Base-by-base conservation (phyloP, 2,113 vertebrate species). In the Thomomys bottae region DNA sequence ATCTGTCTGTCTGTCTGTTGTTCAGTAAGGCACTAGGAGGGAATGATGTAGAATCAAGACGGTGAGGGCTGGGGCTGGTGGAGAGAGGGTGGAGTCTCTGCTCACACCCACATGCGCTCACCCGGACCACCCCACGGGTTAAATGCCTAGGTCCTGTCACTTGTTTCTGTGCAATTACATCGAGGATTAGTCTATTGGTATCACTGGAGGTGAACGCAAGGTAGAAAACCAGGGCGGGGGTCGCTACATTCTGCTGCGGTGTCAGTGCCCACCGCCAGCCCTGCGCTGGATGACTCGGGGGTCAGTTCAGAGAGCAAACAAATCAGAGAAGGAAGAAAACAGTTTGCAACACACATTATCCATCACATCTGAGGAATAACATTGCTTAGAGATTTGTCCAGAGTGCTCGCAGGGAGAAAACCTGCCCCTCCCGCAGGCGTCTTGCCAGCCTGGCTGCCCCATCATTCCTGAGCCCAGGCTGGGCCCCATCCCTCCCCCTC, bases 11-110 rank as follows among this genome's bases (percentile, higher is more conserved):
- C 97, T 98, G 66, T 98, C 96, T 97, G 98, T 98, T 97, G 97
- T 98, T 99, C 95, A 97, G 98, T 99, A 99, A 99, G 99, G 99
- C 99, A 99, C 99, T 99, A 99, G 98, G 96, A 99, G 98, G 99
- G 98, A 98, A 98, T 97, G 97, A 98, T 98, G 98, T 98, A 97
- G 98, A 98, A 98, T 98, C 98, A 98, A 98, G 98, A 98, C 97
- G 95, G 98, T 96, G 97, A 97, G 98, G 97, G 98, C 96, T 95
- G 95, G 94, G 96, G 97, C 94, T 14, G 97, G 97, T 97, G 97
- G 97, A 97, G 98, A 98, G 96, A 95, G 97, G 98, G 98, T 97
- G 98, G 98, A 97, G 97, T 97, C 97, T 98, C 97, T 88, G 87
- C 95, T 1, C 95, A 92, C 97, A 67, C 96, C 23, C 96, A 80